Base-by-base conservation (phyloP, 1,140 invertebrate genomes). In the Cecropterus lyciades region DNA sequence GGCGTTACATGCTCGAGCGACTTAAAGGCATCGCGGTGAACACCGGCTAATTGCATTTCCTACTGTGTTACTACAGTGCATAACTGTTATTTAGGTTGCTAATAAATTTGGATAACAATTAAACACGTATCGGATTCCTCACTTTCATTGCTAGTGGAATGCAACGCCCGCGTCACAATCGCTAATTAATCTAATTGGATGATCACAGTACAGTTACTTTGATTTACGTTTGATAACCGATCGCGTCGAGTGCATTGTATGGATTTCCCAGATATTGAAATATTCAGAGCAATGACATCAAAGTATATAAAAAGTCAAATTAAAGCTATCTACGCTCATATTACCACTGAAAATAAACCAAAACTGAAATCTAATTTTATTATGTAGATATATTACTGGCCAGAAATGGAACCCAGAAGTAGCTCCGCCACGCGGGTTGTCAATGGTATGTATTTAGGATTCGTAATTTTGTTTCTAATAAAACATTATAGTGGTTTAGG, bases 41-140 rank as follows among this genome's bases (percentile, higher is more conserved):
- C 79, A 80, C 83, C 66, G 65, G 77, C 72, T 89, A 91, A 89
- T 91, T 89, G 84, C 86, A 81, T 90, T 91, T 91, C 87, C 87
- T 91, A 84, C 85, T 82, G 74, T 79, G 75, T 84, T n/a, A n/a
- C n/a, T 89, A 85, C 82, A 71, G 66, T 79, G 77, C 79, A 84
- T 85, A 85, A 83, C 83, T 69, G 81, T 57, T 84, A 71, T 77
- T 74, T 57, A 64, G 65, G 69, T 72, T 53, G 63, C 51, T 55
- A 55, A 65, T 65, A 64, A 52, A 64, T 64, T 62, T 62, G 57
- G 57, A 62, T 62, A 62, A 62, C 57, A 62, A 62, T 62, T 62
- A 49, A 49, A 62, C 57, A 49, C 14, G 57, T 62, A 62, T 62
- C 49, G 20, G 59, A 49, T 62, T 51, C 48, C 16, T 51, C 59